Conservation (phyloP, 1,140 invertebrate genomes). For the Tribolium castaneum region DNA sequence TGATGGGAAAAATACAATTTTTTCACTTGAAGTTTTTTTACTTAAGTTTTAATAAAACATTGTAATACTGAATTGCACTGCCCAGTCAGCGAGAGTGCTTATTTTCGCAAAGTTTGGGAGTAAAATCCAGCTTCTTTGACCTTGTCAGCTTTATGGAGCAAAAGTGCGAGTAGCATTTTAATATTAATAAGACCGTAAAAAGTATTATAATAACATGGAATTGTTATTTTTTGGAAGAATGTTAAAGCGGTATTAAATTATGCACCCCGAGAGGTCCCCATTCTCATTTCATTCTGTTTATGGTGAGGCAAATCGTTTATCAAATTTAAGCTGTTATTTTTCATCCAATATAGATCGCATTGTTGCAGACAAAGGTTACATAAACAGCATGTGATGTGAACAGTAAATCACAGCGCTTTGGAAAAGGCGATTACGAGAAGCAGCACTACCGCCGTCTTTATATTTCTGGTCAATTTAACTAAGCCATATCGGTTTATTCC, state of each 20-base stretch:
- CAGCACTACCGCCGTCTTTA: conserved; percentile 39
- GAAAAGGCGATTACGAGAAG: conserved; percentile 37
- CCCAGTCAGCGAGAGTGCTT: neutral
- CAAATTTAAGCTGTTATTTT: conserved; percentile 34
- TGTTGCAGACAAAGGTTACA: conserved; percentile 38
- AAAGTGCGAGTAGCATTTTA: conserved; percentile 1
- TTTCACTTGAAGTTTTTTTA: too few species aligned
- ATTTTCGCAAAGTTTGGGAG: neutral
- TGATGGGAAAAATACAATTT: too few species aligned
- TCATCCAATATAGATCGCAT: conserved; percentile 38
- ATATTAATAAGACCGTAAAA: conserved; percentile 27
- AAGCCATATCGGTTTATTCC: conserved; percentile 48
- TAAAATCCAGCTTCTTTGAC: conserved; percentile 8
- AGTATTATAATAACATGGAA: conserved; percentile 13
- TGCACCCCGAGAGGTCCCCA: conserved; percentile 1
- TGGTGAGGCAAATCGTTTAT: conserved; percentile 30
- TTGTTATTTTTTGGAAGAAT: conserved; percentile 3
- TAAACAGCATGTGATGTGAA: conserved; percentile 36
- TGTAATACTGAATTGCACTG: neutral
- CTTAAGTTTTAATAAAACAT: too few species aligned
- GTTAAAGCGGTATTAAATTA: conserved; percentile 14
- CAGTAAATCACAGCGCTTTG: conserved; percentile 35
- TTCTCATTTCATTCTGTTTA: conserved; percentile 12
- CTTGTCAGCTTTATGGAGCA: neutral
- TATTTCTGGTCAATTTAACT: conserved; percentile 49